These are phyloP conservation scores for Gymnoscopelus microlampas DNA, from an alignment of 2,797 vertebrate species.

Conservation along the genomic window DNA sequence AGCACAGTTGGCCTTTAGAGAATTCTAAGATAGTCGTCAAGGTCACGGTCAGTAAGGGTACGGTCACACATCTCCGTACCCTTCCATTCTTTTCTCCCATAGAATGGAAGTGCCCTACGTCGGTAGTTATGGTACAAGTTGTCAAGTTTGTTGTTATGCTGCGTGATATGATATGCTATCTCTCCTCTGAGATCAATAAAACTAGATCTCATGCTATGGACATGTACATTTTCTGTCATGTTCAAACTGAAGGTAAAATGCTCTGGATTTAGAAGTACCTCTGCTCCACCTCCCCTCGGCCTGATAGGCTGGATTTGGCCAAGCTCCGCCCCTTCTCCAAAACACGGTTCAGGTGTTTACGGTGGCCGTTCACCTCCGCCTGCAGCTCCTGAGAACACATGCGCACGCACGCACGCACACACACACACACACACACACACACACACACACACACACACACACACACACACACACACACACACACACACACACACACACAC, in stretches of 20 bases:
- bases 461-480: slow-evolving; percentile 7
- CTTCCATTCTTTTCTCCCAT: no score
- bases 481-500: not conserved
- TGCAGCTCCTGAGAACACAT: slow-evolving; percentile 81
- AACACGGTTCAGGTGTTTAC: slow-evolving; percentile 78
- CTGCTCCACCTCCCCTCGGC: slow-evolving; percentile 72
- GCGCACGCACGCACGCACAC: not conserved
- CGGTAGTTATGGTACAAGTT: no score
- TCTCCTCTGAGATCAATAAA: no score
- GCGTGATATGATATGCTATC: no score
- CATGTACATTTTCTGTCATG: no score
- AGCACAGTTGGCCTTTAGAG: no score
- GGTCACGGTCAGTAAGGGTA: no score
- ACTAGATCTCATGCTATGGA: no score
- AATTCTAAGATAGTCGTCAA: no score
- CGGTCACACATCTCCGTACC: no score
- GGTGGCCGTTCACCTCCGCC: slow-evolving; percentile 84
- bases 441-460: not conserved
- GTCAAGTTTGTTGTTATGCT: no score
- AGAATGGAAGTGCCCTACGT: no score
- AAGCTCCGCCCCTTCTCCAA: slow-evolving; percentile 82
- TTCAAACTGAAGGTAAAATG: not conserved
- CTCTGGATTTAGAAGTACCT: slow-evolving; percentile 53
- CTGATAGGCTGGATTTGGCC: slow-evolving; percentile 69
- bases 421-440: not conserved